Evolutionary conservation across 2,113 vertebrate species (phyloP), one percentile per base, ranked within the genome.

Genomic region (Cyanistes caeruleus): DNA sequence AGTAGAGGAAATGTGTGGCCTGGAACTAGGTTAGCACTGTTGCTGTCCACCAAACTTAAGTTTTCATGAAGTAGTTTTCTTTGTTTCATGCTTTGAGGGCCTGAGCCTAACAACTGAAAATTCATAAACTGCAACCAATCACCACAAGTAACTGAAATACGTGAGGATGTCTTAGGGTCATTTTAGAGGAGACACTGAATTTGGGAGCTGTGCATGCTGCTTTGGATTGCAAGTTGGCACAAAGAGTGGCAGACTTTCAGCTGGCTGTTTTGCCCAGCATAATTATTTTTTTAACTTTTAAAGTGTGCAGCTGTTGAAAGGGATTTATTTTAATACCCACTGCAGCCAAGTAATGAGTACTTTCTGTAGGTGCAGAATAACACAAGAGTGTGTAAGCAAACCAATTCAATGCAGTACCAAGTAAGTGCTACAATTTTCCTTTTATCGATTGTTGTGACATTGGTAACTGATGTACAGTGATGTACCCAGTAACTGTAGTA

Each of bases 191-290:
- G n/a, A 46, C 22, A 6, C 24, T 67, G 56, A 62, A 15, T 58
- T 56, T 1, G 0, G 19, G 21, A n/a, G 30, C 24, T 43, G 20
- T 86, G 51, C 1, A 0, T 31, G 17, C 22, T 46, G 8, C 10
- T 44, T 67, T 67, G 49, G 11, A 8, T 59, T 39, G 20, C 43
- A 55, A 13, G 22, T 55, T 15, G 11, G 21, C 3, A 2, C 48
- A 5, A 37, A 51, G 20, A 63, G 48, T 24, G 23, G 43, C 43
- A 39, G 43, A 27, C 5, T 87, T 74, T 28, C 35, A 37, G 33
- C 24, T 75, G 87, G 13, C 44, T 59, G 11, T 51, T 68, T 76
- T 59, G 13, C 72, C 39, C 46, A 24, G 31, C n/a, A 15, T 10
- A 43, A 35, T 41, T 56, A 8, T 24, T 48, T n/a, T 37, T 63